A percentile compares a stretch with the other conserved stretches of the same genome.
These are phyloP conservation scores for Meiosimyza platycephala DNA, from an alignment of 2,888 invertebrate species.

Conservation along the genomic window DNA sequence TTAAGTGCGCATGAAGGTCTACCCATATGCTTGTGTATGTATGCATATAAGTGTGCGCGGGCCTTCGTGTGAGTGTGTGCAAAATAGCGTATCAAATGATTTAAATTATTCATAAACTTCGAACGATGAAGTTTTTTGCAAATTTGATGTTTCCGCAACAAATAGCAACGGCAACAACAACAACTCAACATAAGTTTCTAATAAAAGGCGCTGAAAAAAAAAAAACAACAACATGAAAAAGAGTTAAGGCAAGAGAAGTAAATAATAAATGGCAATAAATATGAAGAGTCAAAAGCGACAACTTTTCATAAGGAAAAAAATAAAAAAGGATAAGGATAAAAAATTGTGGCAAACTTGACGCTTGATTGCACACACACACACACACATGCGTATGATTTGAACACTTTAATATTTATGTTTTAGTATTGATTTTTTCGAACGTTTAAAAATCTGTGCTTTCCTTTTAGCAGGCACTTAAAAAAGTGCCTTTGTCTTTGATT, in stretches of 20 bases:
- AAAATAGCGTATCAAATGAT: neutral
- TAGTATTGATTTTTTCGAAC: neutral
- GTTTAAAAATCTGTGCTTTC: neutral
- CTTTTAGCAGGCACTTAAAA: conserved; percentile 8
- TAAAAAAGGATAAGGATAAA: neutral
- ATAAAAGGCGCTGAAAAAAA: neutral
- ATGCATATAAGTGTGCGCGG: neutral
- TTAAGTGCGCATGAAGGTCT: too few relatives aligned
- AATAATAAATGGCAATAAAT: conserved; percentile 21
- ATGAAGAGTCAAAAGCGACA: conserved; percentile 2
- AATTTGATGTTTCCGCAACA: conserved; percentile 10
- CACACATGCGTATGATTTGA: neutral
- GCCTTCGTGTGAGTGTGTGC: neutral
- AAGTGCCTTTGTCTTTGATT: neutral
- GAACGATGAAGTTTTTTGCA: conserved; percentile 12
- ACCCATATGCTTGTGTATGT: neutral
- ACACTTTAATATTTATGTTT: neutral
- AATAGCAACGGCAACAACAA: conserved; percentile 7
- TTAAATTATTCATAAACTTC: conserved; percentile 19
- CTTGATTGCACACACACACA: neutral
- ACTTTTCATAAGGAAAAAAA: neutral
- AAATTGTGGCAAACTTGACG: neutral
- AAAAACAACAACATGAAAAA: conserved; percentile 1
- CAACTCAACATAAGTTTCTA: neutral
- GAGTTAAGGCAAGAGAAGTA: neutral